Conservation (phyloP, 2,113 vertebrate genomes). For the Clarias batrachus region DNA sequence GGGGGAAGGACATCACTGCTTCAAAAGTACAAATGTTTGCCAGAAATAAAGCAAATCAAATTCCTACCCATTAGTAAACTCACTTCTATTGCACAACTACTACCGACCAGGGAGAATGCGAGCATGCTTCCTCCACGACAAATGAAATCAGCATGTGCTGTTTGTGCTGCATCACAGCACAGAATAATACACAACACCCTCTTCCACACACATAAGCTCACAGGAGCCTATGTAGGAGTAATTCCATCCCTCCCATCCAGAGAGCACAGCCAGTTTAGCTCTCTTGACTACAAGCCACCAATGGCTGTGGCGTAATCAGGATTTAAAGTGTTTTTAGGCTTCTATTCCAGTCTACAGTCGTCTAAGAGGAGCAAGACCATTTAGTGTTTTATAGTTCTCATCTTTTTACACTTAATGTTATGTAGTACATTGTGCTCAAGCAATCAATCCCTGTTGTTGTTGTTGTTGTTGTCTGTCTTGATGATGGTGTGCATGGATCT, state of each 20-base stretch:
- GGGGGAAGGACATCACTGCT: background rate
- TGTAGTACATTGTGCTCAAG: background rate
- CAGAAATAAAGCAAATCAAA: background rate
- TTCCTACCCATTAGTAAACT: background rate
- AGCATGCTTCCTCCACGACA: background rate
- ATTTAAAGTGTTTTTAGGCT: background rate
- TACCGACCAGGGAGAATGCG: background rate
- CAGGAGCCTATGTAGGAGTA: background rate
- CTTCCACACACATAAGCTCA: background rate
- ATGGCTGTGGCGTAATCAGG: background rate
- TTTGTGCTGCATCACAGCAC: background rate
- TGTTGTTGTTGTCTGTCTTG: background rate
- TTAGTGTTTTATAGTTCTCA: background rate
- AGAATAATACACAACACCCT: background rate
- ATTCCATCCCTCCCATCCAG: background rate
- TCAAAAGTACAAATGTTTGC: background rate
- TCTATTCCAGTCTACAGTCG: background rate
- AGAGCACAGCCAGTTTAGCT: background rate
- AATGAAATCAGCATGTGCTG: background rate
- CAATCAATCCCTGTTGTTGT: background rate
- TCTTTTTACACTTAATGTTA: conserved; percentile 6
- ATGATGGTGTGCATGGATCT: conserved; percentile 48
- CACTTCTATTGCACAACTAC: background rate
- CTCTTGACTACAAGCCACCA: background rate
- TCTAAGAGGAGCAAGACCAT: background rate